phyloP scores from a whole-genome alignment of 2,888 invertebrate genomes.

The Dusona sp. region DNA sequence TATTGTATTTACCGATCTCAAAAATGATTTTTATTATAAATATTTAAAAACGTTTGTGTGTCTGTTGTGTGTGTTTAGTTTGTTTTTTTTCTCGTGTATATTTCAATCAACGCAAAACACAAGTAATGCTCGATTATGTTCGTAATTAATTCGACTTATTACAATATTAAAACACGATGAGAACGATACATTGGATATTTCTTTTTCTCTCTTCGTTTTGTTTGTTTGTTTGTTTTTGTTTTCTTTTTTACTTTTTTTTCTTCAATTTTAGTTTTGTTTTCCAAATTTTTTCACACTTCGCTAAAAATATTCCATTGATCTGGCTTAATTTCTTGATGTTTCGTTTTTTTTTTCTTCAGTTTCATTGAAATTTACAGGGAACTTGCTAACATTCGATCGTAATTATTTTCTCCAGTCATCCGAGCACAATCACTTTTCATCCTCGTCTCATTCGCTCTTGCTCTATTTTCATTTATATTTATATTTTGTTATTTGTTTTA shows the following conservation, averaged over 20 bases:
- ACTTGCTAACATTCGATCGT: background rate
- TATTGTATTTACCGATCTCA: constrained; percentile 69
- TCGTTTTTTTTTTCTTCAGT: background rate
- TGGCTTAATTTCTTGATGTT: background rate
- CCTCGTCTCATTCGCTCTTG: background rate
- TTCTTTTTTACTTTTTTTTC: constrained; percentile 5
- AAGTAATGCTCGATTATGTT: constrained; percentile 14
- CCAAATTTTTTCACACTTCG: background rate
- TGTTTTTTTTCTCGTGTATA: background rate
- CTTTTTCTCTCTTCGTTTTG: constrained; percentile 42
- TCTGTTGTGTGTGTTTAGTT: constrained; percentile 8
- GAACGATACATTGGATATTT: constrained; percentile 74
- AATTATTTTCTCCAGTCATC: background rate
- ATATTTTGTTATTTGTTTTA: background rate
- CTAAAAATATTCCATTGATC: constrained; percentile 47
- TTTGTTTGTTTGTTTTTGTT: background rate
- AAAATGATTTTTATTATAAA: constrained; percentile 81
- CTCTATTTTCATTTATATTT: background rate
- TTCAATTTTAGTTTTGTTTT: background rate
- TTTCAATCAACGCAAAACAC: constrained; percentile 6
- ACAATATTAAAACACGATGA: constrained; percentile 73
- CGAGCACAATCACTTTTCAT: background rate
- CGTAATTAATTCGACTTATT: constrained; percentile 67
- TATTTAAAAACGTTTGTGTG: constrained; percentile 80
- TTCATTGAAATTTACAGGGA: constrained; percentile 27